Base-by-base conservation (phyloP, 2,797 vertebrate species). In the Malacoctenus gilli region DNA sequence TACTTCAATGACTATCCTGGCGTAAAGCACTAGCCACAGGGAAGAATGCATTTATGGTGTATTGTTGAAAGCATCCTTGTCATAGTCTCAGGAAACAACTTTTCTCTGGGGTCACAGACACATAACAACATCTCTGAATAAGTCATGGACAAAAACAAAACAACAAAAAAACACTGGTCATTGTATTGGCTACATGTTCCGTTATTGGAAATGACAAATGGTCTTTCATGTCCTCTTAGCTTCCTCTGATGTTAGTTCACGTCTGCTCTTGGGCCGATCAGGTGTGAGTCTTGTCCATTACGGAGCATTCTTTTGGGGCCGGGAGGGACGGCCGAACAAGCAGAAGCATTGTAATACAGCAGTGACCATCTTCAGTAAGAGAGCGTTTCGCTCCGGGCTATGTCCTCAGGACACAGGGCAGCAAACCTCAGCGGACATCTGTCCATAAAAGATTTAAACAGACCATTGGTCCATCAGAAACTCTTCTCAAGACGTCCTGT, bases 361-460 rank as follows among this genome's bases (percentile, higher is more conserved):
- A 41, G 30, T 76, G 82, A 63, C 86, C 84, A 88, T 74, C 85
- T 82, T 83, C 58, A 86, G 83, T 90, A 87, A 91, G 85, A 90
- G 88, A 85, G 85, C 90, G 83, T 94, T 93, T 93, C 87, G 93
- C 93, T 91, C 59, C 80, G 80, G 93, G 92, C 93, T 75, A 91
- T 91, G 92, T 93, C 90, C 90, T 80, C 55, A 88, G 90, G 90
- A 93, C 87, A 89, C 80, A 80, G 82, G 83, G 85, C 77, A 85
- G 84, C 87, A 92, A 93, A 89, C 90, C 91, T 92, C 92, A 83
- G 67, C 22, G 78, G 88, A 89, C 90, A 83, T 85, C 85, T 87
- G 86, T 87, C 85, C 87, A 94, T 94, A 81, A 95, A 95, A 94
- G 91, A 94, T 95, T 94, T 89, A 94, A 87, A 84, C 15, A 4